Percentiles rank a stretch among this genome's conserved stretches.
phyloP scores from a whole-genome alignment of 2,113 vertebrate genomes.

The Charadrius vociferus region DNA sequence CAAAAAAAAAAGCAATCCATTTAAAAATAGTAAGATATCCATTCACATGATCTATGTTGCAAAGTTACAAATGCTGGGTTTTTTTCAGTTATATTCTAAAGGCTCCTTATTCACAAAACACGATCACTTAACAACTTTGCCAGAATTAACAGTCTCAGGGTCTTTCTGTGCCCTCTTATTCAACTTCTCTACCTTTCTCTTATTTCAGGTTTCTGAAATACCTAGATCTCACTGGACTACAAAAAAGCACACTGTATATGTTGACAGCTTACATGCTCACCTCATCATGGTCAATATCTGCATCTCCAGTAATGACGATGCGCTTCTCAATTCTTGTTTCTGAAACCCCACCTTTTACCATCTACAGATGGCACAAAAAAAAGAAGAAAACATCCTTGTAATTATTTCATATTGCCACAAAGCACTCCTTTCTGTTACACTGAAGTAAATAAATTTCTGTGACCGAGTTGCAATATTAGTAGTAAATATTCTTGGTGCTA shows the following conservation, averaged over 20 bases:
- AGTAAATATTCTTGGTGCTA: background rate
- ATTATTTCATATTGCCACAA: background rate
- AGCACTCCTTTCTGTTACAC: background rate
- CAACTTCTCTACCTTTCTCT: background rate
- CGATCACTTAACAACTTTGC: fast-evolving
- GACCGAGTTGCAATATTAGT: background rate
- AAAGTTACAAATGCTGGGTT: background rate
- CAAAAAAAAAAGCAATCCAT: background rate
- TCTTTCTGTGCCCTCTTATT: background rate
- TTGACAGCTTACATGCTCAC: constrained; percentile 69
- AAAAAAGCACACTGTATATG: background rate
- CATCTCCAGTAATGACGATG: constrained; percentile 97
- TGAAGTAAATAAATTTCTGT: background rate
- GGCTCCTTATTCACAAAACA: background rate
- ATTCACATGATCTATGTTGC: background rate
- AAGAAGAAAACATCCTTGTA: background rate
- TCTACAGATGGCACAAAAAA: constrained; percentile 67
- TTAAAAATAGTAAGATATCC: background rate
- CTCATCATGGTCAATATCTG: constrained; percentile 97
- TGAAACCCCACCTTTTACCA: constrained; percentile 92
- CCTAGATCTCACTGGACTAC: background rate
- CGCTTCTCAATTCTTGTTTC: constrained; percentile 99
- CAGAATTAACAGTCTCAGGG: background rate
- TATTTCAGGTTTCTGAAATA: background rate
- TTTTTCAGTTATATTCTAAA: background rate